Evolutionary conservation across 2,797 vertebrate genomes (phyloP), one percentile per base, ranked within the genome.

Genomic region (Gallirallus australis): DNA sequence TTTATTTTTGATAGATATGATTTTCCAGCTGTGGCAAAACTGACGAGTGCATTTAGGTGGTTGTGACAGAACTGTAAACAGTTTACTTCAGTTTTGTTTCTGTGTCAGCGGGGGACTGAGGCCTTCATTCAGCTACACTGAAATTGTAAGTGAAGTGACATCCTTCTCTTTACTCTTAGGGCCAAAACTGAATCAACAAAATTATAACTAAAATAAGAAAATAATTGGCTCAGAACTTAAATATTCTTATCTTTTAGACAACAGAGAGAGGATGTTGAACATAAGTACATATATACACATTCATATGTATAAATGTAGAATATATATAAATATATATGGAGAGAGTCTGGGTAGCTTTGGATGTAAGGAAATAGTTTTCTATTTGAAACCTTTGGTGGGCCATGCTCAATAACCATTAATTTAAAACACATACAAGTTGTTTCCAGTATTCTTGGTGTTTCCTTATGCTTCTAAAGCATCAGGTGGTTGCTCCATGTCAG

Each of bases 21-120:
- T 65, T 73, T 93, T 82, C 39, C 48, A 65, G 47, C 64, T 87
- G 59, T 0, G 1, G 40, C 23, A 66, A 87, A 73, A 63, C 9
- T 52, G 25, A 30, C 0, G 1, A 61, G 20, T 27, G 39, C 2
- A 0, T 66, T 70, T 66, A 89, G 47, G 37, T n/a, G 47, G 4
- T 23, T 94, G 50, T 87, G 85, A 63, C 15, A 79, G 40, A 87
- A 37, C 20, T 69, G 75, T 18, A 56, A 50, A 42, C 11, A 47
- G 33, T 71, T 90, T 53, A 27, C 60, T 79, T 68, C 31, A 12
- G 45, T 72, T 69, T 63, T n/a, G 8, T 24, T 60, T 65, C 18
- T 33, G 14, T 82, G 63, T 50, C 84, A 65, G 53, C 40, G 6
- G 9, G 39, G 15, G 13, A 48, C 35, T 75, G 13, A 1, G 5